Percentiles rank a stretch among this genome's conserved stretches.
phyloP scores from a whole-genome alignment of 2,113 vertebrate genomes.

The Tenrec ecaudatus region DNA sequence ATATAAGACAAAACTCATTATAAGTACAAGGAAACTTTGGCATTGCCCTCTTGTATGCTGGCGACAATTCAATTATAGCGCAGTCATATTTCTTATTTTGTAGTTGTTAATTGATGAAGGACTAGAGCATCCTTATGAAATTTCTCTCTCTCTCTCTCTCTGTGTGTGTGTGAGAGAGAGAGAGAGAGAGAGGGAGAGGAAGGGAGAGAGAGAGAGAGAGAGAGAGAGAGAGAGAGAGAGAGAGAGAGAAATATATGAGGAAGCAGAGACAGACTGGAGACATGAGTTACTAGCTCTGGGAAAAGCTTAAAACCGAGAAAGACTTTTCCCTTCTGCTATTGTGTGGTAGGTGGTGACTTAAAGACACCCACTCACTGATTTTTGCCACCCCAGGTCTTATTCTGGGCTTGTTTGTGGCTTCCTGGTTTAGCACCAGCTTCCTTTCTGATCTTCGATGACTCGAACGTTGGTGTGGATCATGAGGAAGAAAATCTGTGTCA shows the following conservation, averaged over 20 bases:
- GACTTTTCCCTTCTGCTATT: neutral
- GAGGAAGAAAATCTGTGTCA: neutral
- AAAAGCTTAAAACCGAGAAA: conserved; percentile 12
- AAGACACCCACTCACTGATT: neutral
- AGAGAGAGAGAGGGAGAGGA: no score
- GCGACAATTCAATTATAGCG: conserved; percentile 59
- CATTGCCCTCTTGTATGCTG: conserved; percentile 33
- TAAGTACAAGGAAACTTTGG: conserved; percentile 50
- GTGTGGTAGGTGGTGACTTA: neutral
- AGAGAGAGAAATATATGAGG: no score
- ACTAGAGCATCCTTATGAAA: conserved; percentile 18
- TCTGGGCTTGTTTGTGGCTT: conserved; percentile 43
- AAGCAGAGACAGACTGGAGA: neutral
- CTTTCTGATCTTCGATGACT: neutral
- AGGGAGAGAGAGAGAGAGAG: no score
- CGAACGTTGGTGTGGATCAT: neutral
- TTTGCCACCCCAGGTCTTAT: neutral
- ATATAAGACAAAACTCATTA: conserved; percentile 36
- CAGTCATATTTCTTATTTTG: conserved; percentile 67
- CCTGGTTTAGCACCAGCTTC: neutral
- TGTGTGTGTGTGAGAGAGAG: no score
- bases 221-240: no score
- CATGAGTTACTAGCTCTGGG: neutral
- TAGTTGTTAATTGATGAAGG: conserved; percentile 56
- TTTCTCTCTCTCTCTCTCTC: neutral